Evolutionary conservation across 2,113 vertebrate species (phyloP).

Genomic region (Percina caprodes): DNA sequence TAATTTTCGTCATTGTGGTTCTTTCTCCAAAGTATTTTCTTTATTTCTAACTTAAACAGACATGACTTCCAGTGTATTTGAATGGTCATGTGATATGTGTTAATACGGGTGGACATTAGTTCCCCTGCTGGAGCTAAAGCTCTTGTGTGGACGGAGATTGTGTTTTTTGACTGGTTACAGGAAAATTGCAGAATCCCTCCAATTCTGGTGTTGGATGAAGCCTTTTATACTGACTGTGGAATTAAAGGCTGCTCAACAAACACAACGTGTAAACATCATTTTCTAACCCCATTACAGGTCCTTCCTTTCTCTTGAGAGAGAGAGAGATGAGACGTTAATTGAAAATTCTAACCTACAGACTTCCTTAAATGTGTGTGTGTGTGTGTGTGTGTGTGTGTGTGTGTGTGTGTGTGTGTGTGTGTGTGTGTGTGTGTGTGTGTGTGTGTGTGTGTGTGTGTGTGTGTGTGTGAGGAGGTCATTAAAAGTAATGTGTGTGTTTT

Average conservation of each 20-base stretch:
- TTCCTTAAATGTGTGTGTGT: conserved; percentile 6
- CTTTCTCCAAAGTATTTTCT: too few relatives aligned
- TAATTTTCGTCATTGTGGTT: too few relatives aligned
- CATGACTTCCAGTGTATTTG: too few relatives aligned
- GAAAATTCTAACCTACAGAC: not conserved
- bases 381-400: conserved; percentile 11
- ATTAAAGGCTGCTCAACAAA: not conserved
- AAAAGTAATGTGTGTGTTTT: conserved; percentile 19
- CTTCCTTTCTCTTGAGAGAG: too few relatives aligned
- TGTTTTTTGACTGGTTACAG: not conserved
- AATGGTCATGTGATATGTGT: too few relatives aligned
- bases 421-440: conserved; percentile 1
- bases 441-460: conserved; percentile 15
- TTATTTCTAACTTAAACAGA: too few relatives aligned
- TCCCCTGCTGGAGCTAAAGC: too few relatives aligned
- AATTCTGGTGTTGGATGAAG: not conserved
- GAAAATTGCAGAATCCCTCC: not conserved
- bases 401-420: not conserved
- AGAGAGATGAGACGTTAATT: too few relatives aligned
- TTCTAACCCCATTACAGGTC: too few relatives aligned
- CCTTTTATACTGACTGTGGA: not conserved
- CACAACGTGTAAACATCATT: not conserved
- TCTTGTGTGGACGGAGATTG: too few relatives aligned
- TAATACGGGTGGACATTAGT: too few relatives aligned
- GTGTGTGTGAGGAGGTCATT: too few relatives aligned